phyloP scores from a whole-genome alignment of 2,113 vertebrate species.

The Psophia crepitans region DNA sequence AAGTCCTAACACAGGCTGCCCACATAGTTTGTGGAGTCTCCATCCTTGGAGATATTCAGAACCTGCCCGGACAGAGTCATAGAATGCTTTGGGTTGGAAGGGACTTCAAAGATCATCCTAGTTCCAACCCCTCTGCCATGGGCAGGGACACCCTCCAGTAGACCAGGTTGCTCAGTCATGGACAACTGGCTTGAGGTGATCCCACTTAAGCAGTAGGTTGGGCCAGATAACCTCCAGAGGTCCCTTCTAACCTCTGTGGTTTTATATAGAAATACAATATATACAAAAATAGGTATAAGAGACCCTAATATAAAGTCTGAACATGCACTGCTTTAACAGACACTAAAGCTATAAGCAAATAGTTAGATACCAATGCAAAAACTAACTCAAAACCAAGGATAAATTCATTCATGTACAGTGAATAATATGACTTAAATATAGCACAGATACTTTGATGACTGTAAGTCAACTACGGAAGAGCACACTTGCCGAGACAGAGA shows the following conservation, averaged over 20 bases:
- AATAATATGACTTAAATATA: not conserved
- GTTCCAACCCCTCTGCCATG: too few species aligned
- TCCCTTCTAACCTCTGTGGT: not conserved
- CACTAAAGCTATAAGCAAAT: not conserved
- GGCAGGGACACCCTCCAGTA: too few species aligned
- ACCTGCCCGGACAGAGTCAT: not conserved
- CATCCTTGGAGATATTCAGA: not conserved
- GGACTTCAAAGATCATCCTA: too few species aligned
- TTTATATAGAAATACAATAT: not conserved
- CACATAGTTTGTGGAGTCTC: not conserved
- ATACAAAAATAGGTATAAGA: too few species aligned
- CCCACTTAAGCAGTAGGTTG: not conserved
- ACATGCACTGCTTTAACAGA: not conserved
- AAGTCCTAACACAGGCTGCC: not conserved
- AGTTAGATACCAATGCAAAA: not conserved
- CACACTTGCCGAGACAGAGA: not conserved
- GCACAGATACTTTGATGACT: not conserved
- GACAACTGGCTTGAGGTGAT: not conserved
- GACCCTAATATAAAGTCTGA: not conserved
- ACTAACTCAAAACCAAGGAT: not conserved
- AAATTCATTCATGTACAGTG: not conserved
- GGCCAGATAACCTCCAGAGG: not conserved
- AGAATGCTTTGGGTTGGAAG: too few species aligned
- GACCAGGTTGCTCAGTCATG: too few species aligned
- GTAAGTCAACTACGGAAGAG: not conserved